Evolutionary conservation across 2,888 invertebrate genomes (phyloP).

Genomic region (Epistrophe grossulariae): DNA sequence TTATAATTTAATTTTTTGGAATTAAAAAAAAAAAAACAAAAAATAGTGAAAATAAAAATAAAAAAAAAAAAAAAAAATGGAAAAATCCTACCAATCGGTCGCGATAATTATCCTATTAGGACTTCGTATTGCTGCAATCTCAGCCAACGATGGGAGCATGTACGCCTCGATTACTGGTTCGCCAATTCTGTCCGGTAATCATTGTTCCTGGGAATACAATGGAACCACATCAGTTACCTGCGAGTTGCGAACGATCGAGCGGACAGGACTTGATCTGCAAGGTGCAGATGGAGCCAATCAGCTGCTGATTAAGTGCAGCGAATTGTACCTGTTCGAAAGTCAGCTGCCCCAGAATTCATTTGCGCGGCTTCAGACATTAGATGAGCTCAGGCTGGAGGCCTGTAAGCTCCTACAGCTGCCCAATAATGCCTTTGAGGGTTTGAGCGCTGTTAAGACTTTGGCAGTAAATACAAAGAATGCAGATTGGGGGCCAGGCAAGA

Average conservation of each 20-base stretch:
- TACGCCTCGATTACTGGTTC: slow-evolving; percentile 66
- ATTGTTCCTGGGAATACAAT: slow-evolving; percentile 84
- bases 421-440: slow-evolving; percentile 91
- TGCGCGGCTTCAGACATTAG: slow-evolving; percentile 88
- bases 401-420: slow-evolving; percentile 91
- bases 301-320: slow-evolving; percentile 91
- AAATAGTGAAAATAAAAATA: slow-evolving; percentile 35
- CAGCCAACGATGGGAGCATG: slow-evolving; percentile 54
- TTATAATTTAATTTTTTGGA: slow-evolving; percentile 36
- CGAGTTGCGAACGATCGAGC: slow-evolving; percentile 89
- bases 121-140: slow-evolving; percentile 32
- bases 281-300: slow-evolving; percentile 89
- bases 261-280: slow-evolving; percentile 86
- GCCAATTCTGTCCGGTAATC: slow-evolving; percentile 79
- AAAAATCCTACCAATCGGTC: slow-evolving; percentile 41
- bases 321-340: slow-evolving; percentile 92
- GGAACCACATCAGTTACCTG: slow-evolving; percentile 87
- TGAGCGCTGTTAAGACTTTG: slow-evolving; percentile 88
- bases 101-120: slow-evolving; percentile 55
- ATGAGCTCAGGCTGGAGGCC: slow-evolving; percentile 89
- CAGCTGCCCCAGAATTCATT: slow-evolving; percentile 90
- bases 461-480: slow-evolving; percentile 91
- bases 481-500: slow-evolving; percentile 91
- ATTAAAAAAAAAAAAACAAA: slow-evolving; percentile 20
- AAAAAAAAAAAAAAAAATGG: slow-evolving; percentile 42